Evolutionary conservation across 2,888 invertebrate species (phyloP).

Genomic region (Lepidochitona cinerea): DNA sequence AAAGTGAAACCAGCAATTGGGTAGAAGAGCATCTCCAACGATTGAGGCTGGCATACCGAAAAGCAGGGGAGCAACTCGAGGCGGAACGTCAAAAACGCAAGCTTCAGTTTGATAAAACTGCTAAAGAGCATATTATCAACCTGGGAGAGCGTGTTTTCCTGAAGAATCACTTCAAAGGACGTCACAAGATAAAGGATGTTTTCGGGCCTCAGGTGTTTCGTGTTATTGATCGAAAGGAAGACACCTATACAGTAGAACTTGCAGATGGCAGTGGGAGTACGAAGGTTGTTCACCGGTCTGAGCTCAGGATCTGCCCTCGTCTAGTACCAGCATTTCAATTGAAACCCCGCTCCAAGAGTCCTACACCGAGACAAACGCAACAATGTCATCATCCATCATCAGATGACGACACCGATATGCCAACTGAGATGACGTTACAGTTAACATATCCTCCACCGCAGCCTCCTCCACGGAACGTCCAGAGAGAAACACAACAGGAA

Average conservation of each 20-base stretch:
- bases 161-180: neutral
- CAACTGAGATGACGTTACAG: too few relatives aligned
- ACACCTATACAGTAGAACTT: neutral
- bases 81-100: neutral
- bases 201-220: neutral
- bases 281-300: neutral
- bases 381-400: too few relatives aligned
- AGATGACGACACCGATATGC: too few relatives aligned
- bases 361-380: too few relatives aligned
- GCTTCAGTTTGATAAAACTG: neutral
- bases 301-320: neutral
- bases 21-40: neutral
- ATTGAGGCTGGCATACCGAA: neutral
- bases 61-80: conserved; percentile 1
- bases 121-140: neutral
- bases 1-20: neutral
- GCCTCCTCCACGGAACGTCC: too few relatives aligned
- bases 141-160: neutral
- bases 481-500: neutral
- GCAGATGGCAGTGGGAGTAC: neutral
- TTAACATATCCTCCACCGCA: too few relatives aligned
- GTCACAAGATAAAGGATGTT: neutral
- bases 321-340: neutral
- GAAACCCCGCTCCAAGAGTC: neutral
- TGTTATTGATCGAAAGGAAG: neutral